Evolutionary conservation across 2,888 invertebrate genomes (phyloP).

Genomic region (Meteorus cinctellus): DNA sequence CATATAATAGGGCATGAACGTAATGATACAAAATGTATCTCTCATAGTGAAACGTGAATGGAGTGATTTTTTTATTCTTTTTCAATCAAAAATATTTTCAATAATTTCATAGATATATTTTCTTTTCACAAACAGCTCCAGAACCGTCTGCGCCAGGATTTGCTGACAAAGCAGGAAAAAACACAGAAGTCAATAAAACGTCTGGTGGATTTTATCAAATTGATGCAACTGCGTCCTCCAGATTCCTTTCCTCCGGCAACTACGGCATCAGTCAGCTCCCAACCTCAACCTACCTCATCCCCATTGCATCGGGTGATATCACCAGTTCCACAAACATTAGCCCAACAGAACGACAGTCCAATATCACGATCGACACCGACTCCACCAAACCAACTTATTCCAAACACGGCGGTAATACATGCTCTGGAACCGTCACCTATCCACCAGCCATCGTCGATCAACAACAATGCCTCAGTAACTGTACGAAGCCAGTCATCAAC

Average conservation of each 20-base stretch:
- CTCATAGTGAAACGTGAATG: not conserved
- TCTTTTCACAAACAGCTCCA: constrained; percentile 59
- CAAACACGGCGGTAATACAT: constrained; percentile 44
- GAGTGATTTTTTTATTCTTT: not conserved
- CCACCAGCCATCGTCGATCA: constrained; percentile 48
- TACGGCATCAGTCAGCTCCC: constrained; percentile 65
- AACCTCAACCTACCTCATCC: constrained; percentile 69
- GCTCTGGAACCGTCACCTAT: constrained; percentile 59
- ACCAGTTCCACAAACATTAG: constrained; percentile 46
- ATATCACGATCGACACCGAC: constrained; percentile 40
- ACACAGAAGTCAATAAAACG: constrained; percentile 71
- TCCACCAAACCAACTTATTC: constrained; percentile 48
- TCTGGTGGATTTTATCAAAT: constrained; percentile 69
- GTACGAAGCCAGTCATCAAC: constrained; percentile 55
- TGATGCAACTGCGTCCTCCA: constrained; percentile 63
- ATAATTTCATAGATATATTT: not conserved
- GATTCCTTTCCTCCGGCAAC: constrained; percentile 57
- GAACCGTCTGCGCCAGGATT: constrained; percentile 68
- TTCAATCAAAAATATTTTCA: not conserved
- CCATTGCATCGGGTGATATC: constrained; percentile 62
- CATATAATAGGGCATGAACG: constrained; percentile 23
- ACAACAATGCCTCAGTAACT: constrained; percentile 57
- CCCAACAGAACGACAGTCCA: constrained; percentile 45
- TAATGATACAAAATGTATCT: not conserved
- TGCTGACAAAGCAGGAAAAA: constrained; percentile 69